phyloP scores from a whole-genome alignment of 2,113 vertebrate species.

The Lophius piscatorius region DNA sequence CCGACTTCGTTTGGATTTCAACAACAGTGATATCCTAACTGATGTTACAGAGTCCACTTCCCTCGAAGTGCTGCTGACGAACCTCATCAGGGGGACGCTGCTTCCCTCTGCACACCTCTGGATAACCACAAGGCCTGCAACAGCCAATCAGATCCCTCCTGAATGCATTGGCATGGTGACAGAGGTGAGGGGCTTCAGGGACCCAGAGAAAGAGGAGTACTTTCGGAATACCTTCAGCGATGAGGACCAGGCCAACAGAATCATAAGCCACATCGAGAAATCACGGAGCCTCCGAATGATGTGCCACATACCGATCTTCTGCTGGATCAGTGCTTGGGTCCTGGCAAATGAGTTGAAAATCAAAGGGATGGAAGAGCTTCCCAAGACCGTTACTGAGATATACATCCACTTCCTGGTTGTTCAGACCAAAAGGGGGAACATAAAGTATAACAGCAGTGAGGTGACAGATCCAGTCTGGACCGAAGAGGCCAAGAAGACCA shows the following conservation, averaged over 20 bases:
- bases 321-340: constrained; percentile 37
- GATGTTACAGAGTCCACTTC: constrained; percentile 16
- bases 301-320: constrained; percentile 45
- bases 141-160: constrained; percentile 32
- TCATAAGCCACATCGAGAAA: constrained; percentile 22
- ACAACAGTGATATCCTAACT: constrained; percentile 2
- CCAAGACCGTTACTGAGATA: constrained; percentile 40
- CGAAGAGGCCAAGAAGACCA: background rate
- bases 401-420: constrained; percentile 40
- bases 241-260: constrained; percentile 1
- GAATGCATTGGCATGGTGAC: constrained; percentile 32
- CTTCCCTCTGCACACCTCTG: constrained; percentile 36
- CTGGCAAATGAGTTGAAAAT: constrained; percentile 1
- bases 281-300: constrained; percentile 29
- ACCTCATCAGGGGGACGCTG: constrained; percentile 37
- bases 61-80: constrained; percentile 37
- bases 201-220: constrained; percentile 29
- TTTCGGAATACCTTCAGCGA: constrained; percentile 27
- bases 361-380: background rate
- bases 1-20: constrained; percentile 31
- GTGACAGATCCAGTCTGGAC: constrained; percentile 16
- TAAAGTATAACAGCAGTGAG: constrained; percentile 17
- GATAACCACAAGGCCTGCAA: constrained; percentile 35
- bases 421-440: constrained; percentile 27
- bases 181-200: constrained; percentile 37